These are phyloP conservation scores for Chascanopsetta lugubris DNA, from an alignment of 2,113 vertebrate species.

Conservation along the genomic window DNA sequence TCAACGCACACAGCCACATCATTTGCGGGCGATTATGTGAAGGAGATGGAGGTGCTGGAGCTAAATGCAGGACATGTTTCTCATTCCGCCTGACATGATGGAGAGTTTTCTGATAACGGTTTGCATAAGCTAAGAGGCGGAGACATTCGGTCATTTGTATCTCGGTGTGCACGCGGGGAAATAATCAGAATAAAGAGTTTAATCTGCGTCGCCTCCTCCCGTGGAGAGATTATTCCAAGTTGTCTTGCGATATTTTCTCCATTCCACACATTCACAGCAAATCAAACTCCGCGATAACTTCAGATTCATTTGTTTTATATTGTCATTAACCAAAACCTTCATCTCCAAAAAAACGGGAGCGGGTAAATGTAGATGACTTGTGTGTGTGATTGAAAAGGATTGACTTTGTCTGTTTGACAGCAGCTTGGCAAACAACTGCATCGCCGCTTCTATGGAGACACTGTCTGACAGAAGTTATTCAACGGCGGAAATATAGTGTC, in stretches of 20 bases:
- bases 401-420: constrained; percentile 41
- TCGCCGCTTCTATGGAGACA: constrained; percentile 1
- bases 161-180: no score
- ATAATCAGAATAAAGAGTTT: no score
- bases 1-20: constrained; percentile 34
- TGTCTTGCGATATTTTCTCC: neutral
- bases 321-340: constrained; percentile 9
- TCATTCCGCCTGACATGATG: constrained; percentile 1
- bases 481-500: constrained; percentile 11
- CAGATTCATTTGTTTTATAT: neutral
- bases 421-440: constrained; percentile 34
- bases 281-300: neutral
- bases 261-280: neutral
- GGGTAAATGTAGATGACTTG: constrained; percentile 36
- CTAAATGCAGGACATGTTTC: neutral
- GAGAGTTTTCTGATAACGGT: neutral
- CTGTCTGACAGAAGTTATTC: constrained; percentile 16
- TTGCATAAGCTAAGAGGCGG: neutral
- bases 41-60: constrained; percentile 10
- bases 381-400: constrained; percentile 24
- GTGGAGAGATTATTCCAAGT: neutral
- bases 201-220: neutral
- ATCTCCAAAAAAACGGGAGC: neutral
- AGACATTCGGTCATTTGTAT: no score
- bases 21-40: constrained; percentile 28